Conservation (phyloP, 2,797 vertebrate genomes). For the Oceanodroma leucorhoa region DNA sequence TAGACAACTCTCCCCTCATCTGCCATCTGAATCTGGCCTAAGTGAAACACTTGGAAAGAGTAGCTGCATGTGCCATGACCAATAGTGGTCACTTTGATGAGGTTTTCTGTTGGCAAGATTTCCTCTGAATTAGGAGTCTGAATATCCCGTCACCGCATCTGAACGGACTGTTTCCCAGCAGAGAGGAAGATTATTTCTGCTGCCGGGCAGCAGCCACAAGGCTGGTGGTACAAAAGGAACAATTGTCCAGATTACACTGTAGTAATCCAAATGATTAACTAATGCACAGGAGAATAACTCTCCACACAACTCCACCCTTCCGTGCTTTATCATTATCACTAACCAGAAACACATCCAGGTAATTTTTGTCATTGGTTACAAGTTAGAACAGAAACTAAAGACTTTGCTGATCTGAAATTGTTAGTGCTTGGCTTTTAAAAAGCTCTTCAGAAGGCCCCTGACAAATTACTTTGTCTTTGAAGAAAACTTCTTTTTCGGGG, state of each 20-base stretch:
- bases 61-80: background rate
- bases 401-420: background rate
- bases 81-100: background rate
- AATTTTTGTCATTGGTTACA: background rate
- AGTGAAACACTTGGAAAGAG: background rate
- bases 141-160: background rate
- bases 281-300: background rate
- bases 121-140: background rate
- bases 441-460: background rate
- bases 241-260: background rate
- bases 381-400: constrained; percentile 18
- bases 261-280: background rate
- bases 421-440: background rate
- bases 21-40: background rate
- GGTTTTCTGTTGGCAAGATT: background rate
- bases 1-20: background rate
- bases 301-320: background rate
- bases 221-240: background rate
- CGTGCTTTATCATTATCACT: background rate
- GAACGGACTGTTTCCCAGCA: background rate
- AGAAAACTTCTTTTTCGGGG: background rate
- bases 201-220: background rate
- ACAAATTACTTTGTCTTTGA: background rate
- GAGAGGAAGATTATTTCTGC: background rate
- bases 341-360: background rate